A percentile compares a stretch with the other conserved stretches of the same genome.
Evolutionary conservation across 2,113 vertebrate species (phyloP).

Genomic region (Phalacrocorax pelagicus): DNA sequence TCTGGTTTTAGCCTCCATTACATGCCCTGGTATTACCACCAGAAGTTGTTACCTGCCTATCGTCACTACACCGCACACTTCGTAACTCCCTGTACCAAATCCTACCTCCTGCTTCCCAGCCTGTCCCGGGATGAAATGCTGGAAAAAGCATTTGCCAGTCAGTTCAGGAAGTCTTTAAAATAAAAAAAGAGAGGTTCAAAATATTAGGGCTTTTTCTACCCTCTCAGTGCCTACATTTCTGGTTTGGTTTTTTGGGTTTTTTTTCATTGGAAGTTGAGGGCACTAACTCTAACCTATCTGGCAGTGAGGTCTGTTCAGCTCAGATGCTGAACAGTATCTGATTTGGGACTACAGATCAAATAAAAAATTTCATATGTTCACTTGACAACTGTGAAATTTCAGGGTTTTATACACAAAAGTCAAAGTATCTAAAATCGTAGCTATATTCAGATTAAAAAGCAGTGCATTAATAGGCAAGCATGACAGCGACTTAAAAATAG

Average conservation of each 20-base stretch:
- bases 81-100: neutral
- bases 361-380: neutral
- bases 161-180: conserved; percentile 16
- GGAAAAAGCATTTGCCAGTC: conserved; percentile 32
- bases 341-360: neutral
- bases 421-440: neutral
- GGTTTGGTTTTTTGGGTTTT: neutral
- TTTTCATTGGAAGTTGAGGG: neutral
- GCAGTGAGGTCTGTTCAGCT: neutral
- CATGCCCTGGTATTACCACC: conserved; percentile 25
- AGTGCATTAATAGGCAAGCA: neutral
- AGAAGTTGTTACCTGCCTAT: conserved; percentile 46
- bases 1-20: neutral
- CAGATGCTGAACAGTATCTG: neutral
- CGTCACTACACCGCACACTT: neutral
- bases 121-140: neutral
- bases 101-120: conserved; percentile 7
- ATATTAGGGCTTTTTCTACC: neutral
- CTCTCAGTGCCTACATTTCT: neutral
- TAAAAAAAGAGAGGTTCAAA: neutral
- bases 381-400: neutral
- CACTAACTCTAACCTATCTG: neutral
- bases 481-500: neutral
- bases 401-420: neutral
- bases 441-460: neutral